These are phyloP conservation scores for Picus viridis DNA, from an alignment of 2,797 vertebrate genomes.

Conservation along the genomic window DNA sequence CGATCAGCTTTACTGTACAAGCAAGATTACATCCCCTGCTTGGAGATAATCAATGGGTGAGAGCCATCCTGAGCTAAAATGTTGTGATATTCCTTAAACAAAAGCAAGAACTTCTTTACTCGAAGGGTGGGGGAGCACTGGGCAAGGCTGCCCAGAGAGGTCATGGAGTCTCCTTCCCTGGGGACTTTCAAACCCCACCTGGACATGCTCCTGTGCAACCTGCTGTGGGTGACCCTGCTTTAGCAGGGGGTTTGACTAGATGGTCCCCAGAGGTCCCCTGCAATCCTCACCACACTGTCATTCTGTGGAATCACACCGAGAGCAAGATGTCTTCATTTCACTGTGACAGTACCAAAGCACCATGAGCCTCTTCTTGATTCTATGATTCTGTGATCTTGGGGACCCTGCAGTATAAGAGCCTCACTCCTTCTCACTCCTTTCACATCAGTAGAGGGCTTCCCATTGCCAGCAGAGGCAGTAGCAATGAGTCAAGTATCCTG, in stretches of 20 bases:
- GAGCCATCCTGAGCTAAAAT: not conserved
- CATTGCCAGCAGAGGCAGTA: not conserved
- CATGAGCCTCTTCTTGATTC: not conserved
- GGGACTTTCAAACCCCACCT: no score
- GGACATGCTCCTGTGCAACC: no score
- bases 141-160: no score
- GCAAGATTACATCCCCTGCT: not conserved
- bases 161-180: no score
- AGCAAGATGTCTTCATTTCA: not conserved
- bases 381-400: not conserved
- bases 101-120: no score
- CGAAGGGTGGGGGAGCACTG: no score
- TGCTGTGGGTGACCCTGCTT: no score
- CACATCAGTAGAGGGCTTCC: not conserved
- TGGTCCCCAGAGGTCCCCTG: no score
- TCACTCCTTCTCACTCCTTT: not conserved
- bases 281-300: no score
- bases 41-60: not conserved
- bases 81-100: no score
- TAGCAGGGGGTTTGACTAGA: no score
- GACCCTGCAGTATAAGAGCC: not conserved
- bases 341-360: fast-evolving
- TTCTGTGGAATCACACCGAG: not conserved
- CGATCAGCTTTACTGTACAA: not conserved
- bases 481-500: not conserved